phyloP scores from a whole-genome alignment of 2,113 vertebrate genomes.

The Oplegnathus fasciatus region DNA sequence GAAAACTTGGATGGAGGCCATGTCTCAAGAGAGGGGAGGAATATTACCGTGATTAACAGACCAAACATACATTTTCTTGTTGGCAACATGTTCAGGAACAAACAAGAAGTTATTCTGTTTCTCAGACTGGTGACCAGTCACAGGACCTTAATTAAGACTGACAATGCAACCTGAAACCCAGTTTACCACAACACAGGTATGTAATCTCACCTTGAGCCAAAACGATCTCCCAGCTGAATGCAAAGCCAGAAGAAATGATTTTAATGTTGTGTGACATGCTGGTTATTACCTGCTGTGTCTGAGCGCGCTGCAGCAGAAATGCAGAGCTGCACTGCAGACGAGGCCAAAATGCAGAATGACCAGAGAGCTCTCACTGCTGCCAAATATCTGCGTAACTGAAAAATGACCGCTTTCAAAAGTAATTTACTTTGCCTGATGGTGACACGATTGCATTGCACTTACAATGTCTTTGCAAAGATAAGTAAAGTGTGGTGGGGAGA shows the following conservation, averaged over 20 bases:
- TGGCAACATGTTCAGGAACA: too few species aligned
- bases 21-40: background rate
- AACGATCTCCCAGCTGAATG: background rate
- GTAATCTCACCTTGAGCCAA: background rate
- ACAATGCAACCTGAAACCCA: background rate
- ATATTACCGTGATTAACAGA: background rate
- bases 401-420: constrained; percentile 68
- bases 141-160: background rate
- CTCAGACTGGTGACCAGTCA: background rate
- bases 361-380: constrained; percentile 10
- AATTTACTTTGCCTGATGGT: constrained; percentile 63
- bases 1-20: too few species aligned
- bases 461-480: constrained; percentile 70
- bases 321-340: constrained; percentile 50
- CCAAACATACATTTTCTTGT: background rate
- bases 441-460: constrained; percentile 51
- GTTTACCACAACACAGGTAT: background rate
- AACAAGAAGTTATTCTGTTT: background rate
- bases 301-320: background rate
- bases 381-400: constrained; percentile 59
- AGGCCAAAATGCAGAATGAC: constrained; percentile 22
- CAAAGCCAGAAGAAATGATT: background rate
- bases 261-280: background rate
- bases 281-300: background rate
- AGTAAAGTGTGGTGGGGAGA: constrained; percentile 50